A percentile compares a stretch with the other conserved stretches of the same genome.
phyloP scores from a whole-genome alignment of 2,797 vertebrate species.

The Chelonia mydas region DNA sequence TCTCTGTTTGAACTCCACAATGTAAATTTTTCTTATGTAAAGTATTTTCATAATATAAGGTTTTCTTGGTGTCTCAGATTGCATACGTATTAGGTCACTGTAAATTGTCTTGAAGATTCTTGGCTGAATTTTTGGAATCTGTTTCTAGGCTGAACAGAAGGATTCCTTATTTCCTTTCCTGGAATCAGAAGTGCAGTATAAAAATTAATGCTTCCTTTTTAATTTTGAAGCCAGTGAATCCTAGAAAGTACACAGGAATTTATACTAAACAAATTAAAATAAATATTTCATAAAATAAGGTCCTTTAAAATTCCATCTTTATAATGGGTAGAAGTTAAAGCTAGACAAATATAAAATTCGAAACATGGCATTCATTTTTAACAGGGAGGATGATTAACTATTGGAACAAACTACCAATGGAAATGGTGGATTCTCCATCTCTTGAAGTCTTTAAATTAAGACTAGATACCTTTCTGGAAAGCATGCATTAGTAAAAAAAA shows the following conservation, averaged over 20 bases:
- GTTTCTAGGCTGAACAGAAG: not conserved
- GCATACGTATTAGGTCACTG: not conserved
- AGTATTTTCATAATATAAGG: not conserved
- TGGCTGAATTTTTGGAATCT: not conserved
- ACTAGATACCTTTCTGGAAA: not conserved
- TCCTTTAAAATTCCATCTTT: not conserved
- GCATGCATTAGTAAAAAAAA: not conserved
- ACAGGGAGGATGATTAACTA: not conserved
- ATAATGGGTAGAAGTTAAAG: not conserved
- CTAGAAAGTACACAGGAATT: not conserved
- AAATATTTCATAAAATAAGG: not conserved
- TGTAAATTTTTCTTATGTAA: not conserved
- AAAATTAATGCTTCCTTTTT: not conserved
- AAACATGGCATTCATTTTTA: not conserved
- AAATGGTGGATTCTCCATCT: not conserved
- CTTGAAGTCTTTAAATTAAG: not conserved
- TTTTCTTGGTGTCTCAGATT: not conserved
- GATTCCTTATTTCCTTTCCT: not conserved
- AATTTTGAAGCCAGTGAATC: not conserved
- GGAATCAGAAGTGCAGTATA: not conserved
- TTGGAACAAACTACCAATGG: not conserved
- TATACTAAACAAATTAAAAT: not conserved
- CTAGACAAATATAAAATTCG: not conserved
- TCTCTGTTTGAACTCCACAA: not conserved
- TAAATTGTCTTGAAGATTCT: not conserved